A percentile compares a stretch with the other conserved stretches of the same genome.
phyloP scores from a whole-genome alignment of 1,140 invertebrate genomes.

The Achatina immaculata region DNA sequence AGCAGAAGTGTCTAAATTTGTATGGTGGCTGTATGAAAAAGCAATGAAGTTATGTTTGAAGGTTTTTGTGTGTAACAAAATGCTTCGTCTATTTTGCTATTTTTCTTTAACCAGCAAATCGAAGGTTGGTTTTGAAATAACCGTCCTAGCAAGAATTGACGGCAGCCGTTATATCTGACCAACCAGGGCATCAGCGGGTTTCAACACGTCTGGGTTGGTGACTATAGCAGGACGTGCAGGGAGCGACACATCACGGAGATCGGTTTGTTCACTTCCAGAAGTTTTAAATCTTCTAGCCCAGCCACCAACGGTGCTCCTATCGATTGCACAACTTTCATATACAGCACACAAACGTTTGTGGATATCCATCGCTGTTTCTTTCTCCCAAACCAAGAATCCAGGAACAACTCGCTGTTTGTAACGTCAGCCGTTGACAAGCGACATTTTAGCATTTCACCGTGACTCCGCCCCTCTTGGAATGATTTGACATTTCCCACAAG shows the following conservation, averaged over 20 bases:
- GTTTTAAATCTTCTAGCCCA: background rate
- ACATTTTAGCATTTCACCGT: background rate
- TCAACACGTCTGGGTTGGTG: slow-evolving; percentile 4
- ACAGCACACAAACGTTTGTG: background rate
- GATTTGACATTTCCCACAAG: too few species aligned
- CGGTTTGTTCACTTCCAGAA: background rate
- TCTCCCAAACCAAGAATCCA: background rate
- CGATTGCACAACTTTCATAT: background rate
- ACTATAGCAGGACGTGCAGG: slow-evolving; percentile 9
- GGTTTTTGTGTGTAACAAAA: too few species aligned
- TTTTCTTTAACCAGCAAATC: too few species aligned
- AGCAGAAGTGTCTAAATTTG: too few species aligned
- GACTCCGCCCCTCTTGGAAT: too few species aligned
- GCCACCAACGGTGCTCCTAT: background rate
- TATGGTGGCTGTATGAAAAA: too few species aligned
- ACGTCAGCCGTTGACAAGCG: background rate
- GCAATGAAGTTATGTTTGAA: too few species aligned
- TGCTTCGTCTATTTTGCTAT: too few species aligned
- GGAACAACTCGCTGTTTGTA: background rate
- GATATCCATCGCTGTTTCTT: background rate
- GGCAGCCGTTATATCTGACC: too few species aligned
- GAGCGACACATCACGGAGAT: background rate
- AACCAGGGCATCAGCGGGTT: too few species aligned
- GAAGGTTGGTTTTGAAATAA: too few species aligned
- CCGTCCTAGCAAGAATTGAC: too few species aligned